Percentiles rank a stretch among this genome's conserved stretches.
phyloP scores from a whole-genome alignment of 2,888 invertebrate genomes.

The Aphidius colemani region DNA sequence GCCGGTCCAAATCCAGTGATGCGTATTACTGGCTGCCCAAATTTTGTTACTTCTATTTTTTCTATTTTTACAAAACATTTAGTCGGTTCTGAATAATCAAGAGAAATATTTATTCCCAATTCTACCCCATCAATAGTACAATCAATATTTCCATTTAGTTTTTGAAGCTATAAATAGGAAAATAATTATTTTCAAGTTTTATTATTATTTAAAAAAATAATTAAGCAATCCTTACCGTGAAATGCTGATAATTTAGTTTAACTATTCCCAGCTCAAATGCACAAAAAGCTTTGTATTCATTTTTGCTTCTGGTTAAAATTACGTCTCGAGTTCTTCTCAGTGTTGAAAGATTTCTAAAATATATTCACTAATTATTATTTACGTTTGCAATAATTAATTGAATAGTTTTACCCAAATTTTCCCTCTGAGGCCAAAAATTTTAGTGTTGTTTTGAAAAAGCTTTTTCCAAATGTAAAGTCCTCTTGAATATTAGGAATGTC shows the following conservation, averaged over 20 bases:
- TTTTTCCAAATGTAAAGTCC: constrained; percentile 31
- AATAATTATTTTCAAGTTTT: no score
- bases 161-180: constrained; percentile 19
- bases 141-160: constrained; percentile 32
- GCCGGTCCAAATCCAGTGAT: constrained; percentile 39
- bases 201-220: no score
- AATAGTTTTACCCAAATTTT: constrained; percentile 33
- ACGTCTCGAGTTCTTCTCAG: no score
- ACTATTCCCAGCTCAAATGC: no score
- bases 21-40: constrained; percentile 34
- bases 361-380: neutral
- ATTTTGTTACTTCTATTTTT: constrained; percentile 31
- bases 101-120: constrained; percentile 27
- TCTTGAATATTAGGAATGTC: constrained; percentile 35
- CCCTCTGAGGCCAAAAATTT: constrained; percentile 34
- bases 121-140: constrained; percentile 33
- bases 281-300: no score
- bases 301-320: no score
- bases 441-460: constrained; percentile 33
- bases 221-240: no score
- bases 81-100: constrained; percentile 36
- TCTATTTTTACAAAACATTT: constrained; percentile 32
- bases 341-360: no score
- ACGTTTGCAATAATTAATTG: neutral
- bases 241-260: no score